Evolutionary conservation across 1,140 invertebrate genomes (phyloP).

Genomic region (Sinonovacula constricta): DNA sequence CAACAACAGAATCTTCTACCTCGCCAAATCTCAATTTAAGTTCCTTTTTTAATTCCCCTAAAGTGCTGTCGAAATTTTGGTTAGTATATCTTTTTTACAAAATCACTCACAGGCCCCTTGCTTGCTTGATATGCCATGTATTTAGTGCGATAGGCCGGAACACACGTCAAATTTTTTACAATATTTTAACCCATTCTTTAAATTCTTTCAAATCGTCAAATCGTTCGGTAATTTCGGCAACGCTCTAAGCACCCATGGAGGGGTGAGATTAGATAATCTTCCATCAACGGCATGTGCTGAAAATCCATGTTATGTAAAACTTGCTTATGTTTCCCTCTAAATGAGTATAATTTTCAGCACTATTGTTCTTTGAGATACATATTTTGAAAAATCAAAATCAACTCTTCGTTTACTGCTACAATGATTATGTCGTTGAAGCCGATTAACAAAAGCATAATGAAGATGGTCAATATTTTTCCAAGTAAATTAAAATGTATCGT

Average conservation of each 20-base stretch:
- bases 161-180: not conserved
- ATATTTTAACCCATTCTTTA: slow-evolving; percentile 55
- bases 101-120: not conserved
- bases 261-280: too few species aligned
- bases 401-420: slow-evolving; percentile 36
- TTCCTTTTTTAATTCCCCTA: not conserved
- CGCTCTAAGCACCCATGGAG: too few species aligned
- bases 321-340: slow-evolving; percentile 19
- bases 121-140: not conserved
- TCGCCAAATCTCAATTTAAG: not conserved
- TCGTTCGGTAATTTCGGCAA: slow-evolving; percentile 47
- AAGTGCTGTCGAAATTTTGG: not conserved
- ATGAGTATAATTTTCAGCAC: slow-evolving; percentile 34
- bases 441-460: slow-evolving; percentile 27
- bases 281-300: too few species aligned
- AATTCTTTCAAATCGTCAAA: not conserved
- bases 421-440: slow-evolving; percentile 52
- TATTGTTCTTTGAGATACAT: slow-evolving; percentile 10
- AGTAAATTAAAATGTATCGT: slow-evolving; percentile 38
- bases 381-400: slow-evolving; percentile 56
- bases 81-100: not conserved
- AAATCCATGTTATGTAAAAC: too few species aligned
- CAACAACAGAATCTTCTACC: not conserved
- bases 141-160: not conserved
- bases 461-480: slow-evolving; percentile 26